phyloP scores from a whole-genome alignment of 2,888 invertebrate genomes.

The Amphipyra tragopoginis region DNA sequence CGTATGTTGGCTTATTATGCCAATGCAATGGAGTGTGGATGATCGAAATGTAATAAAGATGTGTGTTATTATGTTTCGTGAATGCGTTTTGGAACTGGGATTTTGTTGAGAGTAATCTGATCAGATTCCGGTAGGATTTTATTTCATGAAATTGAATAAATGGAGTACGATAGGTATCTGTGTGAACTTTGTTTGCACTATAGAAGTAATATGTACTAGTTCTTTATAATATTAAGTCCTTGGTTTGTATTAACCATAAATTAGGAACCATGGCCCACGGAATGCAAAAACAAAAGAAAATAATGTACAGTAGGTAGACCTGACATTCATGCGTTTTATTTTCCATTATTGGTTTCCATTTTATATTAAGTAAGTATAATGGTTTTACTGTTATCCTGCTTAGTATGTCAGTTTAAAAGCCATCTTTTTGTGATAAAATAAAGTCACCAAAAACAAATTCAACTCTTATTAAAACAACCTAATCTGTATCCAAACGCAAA shows the following conservation, averaged over 20 bases:
- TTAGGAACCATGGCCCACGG: no score
- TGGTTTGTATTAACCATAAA: neutral
- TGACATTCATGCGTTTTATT: neutral
- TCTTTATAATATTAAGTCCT: no score
- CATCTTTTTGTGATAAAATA: neutral
- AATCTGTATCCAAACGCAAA: constrained; percentile 12
- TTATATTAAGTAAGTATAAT: no score
- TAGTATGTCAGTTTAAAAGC: neutral
- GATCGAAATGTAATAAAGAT: constrained; percentile 41
- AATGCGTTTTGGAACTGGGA: constrained; percentile 26
- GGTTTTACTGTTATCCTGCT: neutral
- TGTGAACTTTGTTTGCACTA: no score
- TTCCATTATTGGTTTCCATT: neutral
- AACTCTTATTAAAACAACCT: constrained; percentile 2
- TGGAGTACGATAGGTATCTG: neutral
- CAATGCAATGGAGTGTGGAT: constrained; percentile 32
- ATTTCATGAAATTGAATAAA: neutral
- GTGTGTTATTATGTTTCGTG: constrained; percentile 39
- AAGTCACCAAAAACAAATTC: constrained; percentile 5
- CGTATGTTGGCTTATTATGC: constrained; percentile 46
- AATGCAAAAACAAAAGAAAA: no score
- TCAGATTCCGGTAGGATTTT: constrained; percentile 5
- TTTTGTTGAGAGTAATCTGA: constrained; percentile 4
- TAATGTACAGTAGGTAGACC: no score
- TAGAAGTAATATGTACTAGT: no score